phyloP scores from a whole-genome alignment of 2,797 vertebrate species.

The Anableps anableps region DNA sequence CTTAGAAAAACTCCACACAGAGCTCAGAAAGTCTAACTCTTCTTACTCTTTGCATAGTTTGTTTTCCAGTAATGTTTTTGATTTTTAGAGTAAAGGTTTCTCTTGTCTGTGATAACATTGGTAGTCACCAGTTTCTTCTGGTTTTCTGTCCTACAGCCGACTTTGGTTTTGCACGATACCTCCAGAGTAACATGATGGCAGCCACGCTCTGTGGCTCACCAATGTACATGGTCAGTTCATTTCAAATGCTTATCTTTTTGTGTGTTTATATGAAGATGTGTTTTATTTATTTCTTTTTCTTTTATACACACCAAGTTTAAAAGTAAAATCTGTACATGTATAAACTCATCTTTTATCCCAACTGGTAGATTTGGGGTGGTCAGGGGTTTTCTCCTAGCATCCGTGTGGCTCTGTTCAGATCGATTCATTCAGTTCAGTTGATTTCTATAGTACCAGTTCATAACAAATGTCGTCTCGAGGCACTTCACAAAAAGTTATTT shows the following conservation, averaged over 20 bases:
- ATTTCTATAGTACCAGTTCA: too few relatives aligned
- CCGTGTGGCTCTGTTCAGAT: too few relatives aligned
- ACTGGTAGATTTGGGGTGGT: not conserved
- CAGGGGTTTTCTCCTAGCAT: too few relatives aligned
- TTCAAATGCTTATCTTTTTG: not conserved
- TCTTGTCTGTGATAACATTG: conserved; percentile 42
- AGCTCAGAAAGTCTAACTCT: too few relatives aligned
- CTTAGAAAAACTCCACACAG: too few relatives aligned
- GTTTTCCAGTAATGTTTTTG: not conserved
- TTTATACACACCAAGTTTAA: not conserved
- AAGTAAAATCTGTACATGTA: not conserved
- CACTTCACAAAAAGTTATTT: too few relatives aligned
- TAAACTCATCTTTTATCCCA: not conserved
- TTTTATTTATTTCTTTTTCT: not conserved
- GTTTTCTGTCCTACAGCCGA: conserved; percentile 84
- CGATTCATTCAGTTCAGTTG: too few relatives aligned
- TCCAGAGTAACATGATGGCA: conserved; percentile 99
- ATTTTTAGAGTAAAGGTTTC: conserved; percentile 9
- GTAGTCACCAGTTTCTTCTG: conserved; percentile 21
- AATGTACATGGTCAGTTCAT: conserved; percentile 93
- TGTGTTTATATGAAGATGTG: not conserved
- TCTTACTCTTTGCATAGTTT: not conserved
- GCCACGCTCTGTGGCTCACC: conserved; percentile 96
- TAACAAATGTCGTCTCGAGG: too few relatives aligned
- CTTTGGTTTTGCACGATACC: conserved; percentile 97